phyloP scores from a whole-genome alignment of 2,113 vertebrate species.

The Charadrius vociferus region DNA sequence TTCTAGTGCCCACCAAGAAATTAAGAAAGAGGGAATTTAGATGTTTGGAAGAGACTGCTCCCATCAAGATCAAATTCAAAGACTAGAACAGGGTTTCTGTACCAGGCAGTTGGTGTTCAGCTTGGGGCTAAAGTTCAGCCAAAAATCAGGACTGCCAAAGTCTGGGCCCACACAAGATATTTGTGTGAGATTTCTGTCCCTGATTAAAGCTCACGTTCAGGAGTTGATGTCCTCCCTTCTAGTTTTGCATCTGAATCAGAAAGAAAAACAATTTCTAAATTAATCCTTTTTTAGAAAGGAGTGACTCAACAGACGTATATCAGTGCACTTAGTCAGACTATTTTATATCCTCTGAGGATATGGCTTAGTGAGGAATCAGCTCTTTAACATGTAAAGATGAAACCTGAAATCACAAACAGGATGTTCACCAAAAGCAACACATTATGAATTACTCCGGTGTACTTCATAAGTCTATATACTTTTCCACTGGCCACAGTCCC shows the following conservation, averaged over 20 bases:
- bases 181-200: not conserved
- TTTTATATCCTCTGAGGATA: not conserved
- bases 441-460: constrained; percentile 35
- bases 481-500: constrained; percentile 46
- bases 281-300: not conserved
- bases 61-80: not conserved
- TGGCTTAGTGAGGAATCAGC: not conserved
- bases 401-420: constrained; percentile 10
- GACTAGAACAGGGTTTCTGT: not conserved
- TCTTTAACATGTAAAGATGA: constrained; percentile 26
- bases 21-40: accelerated
- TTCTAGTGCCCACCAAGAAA: not conserved
- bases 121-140: not conserved
- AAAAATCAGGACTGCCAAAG: not conserved
- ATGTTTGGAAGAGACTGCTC: not conserved
- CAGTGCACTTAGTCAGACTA: not conserved
- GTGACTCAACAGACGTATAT: not conserved
- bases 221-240: not conserved
- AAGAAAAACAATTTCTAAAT: not conserved
- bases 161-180: not conserved
- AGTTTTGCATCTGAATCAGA: not conserved
- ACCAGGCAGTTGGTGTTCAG: not conserved
- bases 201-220: not conserved
- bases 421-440: constrained; percentile 13
- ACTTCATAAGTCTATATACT: not conserved